phyloP scores from a whole-genome alignment of 1,140 invertebrate species.

The Antheraea pernyi region DNA sequence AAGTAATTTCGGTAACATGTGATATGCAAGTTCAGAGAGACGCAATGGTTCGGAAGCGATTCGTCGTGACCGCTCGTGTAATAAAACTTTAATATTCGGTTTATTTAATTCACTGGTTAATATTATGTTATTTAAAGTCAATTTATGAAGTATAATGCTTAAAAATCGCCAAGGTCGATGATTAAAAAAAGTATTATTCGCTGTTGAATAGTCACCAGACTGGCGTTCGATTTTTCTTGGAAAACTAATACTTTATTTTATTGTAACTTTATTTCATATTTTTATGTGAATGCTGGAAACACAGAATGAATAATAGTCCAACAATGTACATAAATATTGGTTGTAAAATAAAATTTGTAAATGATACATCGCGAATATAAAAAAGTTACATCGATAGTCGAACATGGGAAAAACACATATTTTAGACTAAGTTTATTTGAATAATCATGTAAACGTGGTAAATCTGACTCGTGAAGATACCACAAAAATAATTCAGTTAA shows the following conservation, averaged over 20 bases:
- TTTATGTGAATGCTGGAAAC: too few species aligned
- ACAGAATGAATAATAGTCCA: too few species aligned
- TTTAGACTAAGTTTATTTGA: too few species aligned
- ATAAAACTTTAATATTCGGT: slow-evolving; percentile 53
- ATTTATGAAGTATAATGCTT: slow-evolving; percentile 42
- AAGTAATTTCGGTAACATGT: slow-evolving; percentile 21
- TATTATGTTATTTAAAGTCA: slow-evolving; percentile 43
- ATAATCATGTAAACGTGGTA: too few species aligned
- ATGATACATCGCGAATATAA: too few species aligned
- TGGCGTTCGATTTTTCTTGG: background rate
- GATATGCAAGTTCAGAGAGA: slow-evolving; percentile 27
- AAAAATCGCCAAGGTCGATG: slow-evolving; percentile 35
- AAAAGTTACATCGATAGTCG: too few species aligned
- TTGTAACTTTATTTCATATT: too few species aligned
- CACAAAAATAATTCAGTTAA: too few species aligned
- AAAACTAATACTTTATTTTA: background rate
- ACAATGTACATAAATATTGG: too few species aligned
- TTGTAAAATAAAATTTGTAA: too few species aligned
- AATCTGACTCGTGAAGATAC: too few species aligned
- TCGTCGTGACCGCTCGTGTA: slow-evolving; percentile 49
- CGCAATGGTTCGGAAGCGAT: slow-evolving; percentile 41
- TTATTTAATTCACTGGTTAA: slow-evolving; percentile 53
- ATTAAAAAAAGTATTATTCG: slow-evolving; percentile 9
- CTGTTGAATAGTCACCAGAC: background rate
- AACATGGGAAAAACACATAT: too few species aligned